A percentile compares a stretch with the other conserved stretches of the same genome.
Evolutionary conservation across 2,113 vertebrate genomes (phyloP).

Genomic region (Cryptoleucopteryx plumbea): DNA sequence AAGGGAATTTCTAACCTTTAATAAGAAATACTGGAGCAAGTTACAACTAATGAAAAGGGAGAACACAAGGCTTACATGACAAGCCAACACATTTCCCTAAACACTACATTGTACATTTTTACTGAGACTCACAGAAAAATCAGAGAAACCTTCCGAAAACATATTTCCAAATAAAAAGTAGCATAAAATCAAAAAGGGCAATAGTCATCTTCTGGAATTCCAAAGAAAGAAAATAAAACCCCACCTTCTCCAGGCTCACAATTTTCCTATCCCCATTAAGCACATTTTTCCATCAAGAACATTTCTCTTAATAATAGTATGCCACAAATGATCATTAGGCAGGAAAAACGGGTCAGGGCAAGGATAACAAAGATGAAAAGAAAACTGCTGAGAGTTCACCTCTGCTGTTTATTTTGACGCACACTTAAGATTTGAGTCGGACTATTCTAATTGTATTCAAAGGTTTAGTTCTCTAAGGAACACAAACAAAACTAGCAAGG

Average conservation of each 20-base stretch:
- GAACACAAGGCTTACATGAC: background rate
- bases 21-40: background rate
- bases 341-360: constrained; percentile 32
- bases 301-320: constrained; percentile 29
- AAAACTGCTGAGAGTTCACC: constrained; percentile 49
- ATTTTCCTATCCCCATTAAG: constrained; percentile 44
- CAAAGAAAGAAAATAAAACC: constrained; percentile 4
- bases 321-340: constrained; percentile 28
- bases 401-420: constrained; percentile 72
- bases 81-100: background rate
- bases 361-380: constrained; percentile 56
- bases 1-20: background rate
- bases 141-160: background rate
- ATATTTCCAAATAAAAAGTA: constrained; percentile 42
- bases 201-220: constrained; percentile 36
- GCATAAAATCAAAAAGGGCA: background rate
- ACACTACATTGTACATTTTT: background rate
- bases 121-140: background rate
- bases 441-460: constrained; percentile 62
- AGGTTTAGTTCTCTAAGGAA: constrained; percentile 66
- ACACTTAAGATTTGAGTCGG: constrained; percentile 39
- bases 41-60: background rate
- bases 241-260: background rate
- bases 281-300: constrained; percentile 47
- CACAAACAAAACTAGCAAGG: constrained; percentile 70